These are phyloP conservation scores for Zaprionus capensis DNA, from an alignment of 1,140 invertebrate species.

Conservation along the genomic window DNA sequence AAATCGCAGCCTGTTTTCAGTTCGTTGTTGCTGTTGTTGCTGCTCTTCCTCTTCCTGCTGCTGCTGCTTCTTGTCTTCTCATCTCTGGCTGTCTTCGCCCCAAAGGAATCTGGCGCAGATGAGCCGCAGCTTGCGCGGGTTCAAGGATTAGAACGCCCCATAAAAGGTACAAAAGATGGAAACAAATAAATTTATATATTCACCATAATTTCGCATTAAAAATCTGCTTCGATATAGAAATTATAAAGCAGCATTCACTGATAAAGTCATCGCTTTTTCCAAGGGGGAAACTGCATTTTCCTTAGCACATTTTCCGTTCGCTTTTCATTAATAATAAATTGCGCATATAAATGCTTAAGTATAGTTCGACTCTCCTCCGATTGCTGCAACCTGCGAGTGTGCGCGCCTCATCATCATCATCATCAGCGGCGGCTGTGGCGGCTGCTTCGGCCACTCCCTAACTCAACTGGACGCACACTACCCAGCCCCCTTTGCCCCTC, in stretches of 20 bases:
- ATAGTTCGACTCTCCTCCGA: not conserved
- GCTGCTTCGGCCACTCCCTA: constrained; percentile 57
- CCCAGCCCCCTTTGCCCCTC: not conserved
- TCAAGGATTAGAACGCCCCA: constrained; percentile 59
- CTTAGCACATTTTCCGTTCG: not conserved
- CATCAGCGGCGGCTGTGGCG: constrained; percentile 54
- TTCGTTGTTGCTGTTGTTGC: constrained; percentile 18
- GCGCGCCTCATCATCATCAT: constrained; percentile 55
- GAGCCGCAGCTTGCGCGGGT: constrained; percentile 45
- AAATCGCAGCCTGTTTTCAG: constrained; percentile 77
- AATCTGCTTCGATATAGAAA: not conserved
- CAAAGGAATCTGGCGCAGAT: constrained; percentile 27
- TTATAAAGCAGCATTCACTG: not conserved
- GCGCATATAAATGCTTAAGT: constrained; percentile 1
- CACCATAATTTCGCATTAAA: not conserved
- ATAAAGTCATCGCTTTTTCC: constrained; percentile 2
- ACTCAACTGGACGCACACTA: constrained; percentile 7
- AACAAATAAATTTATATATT: not conserved
- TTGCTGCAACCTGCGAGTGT: not conserved
- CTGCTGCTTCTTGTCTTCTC: not conserved
- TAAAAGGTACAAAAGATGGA: not conserved
- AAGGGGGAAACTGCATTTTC: not conserved
- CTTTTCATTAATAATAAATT: constrained; percentile 14
- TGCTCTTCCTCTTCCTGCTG: constrained; percentile 25
- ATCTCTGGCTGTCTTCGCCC: constrained; percentile 9